Percentiles rank a stretch among this genome's conserved stretches.
Evolutionary conservation across 2,888 invertebrate genomes (phyloP).

Genomic region (Caenorhabditis sp.): DNA sequence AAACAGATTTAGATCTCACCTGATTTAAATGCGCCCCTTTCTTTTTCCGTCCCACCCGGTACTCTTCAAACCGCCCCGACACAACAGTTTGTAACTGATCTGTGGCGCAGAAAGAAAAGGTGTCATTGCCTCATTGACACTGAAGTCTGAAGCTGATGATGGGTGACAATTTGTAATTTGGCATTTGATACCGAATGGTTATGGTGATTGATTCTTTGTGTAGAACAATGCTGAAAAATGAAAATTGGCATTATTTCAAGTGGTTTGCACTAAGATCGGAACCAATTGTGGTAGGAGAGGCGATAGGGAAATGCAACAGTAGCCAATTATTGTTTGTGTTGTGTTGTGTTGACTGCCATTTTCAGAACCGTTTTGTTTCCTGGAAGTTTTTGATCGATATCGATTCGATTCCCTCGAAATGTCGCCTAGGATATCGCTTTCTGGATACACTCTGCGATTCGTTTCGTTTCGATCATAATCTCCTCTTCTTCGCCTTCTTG

Average conservation of each 20-base stretch:
- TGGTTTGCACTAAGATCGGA: no score
- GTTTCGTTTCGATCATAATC: background rate
- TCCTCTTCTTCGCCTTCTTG: background rate
- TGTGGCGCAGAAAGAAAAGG: background rate
- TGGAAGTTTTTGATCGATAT: background rate
- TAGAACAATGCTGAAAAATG: no score
- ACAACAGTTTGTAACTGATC: slow-evolving; percentile 3
- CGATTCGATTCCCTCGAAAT: background rate
- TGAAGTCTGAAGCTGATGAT: background rate
- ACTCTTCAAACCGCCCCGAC: no score
- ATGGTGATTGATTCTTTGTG: background rate
- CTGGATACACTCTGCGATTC: background rate
- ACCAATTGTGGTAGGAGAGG: no score
- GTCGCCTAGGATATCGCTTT: background rate
- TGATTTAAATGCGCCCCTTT: background rate
- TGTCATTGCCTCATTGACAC: background rate
- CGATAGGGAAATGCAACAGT: no score
- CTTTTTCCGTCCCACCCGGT: no score
- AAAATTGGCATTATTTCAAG: background rate
- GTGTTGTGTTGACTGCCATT: no score
- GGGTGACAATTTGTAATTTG: background rate
- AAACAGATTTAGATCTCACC: background rate
- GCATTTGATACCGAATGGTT: no score
- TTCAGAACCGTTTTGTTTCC: no score
- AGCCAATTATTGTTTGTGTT: no score